Evolutionary conservation across 2,113 vertebrate genomes (phyloP).

Genomic region (Aix galericulata): DNA sequence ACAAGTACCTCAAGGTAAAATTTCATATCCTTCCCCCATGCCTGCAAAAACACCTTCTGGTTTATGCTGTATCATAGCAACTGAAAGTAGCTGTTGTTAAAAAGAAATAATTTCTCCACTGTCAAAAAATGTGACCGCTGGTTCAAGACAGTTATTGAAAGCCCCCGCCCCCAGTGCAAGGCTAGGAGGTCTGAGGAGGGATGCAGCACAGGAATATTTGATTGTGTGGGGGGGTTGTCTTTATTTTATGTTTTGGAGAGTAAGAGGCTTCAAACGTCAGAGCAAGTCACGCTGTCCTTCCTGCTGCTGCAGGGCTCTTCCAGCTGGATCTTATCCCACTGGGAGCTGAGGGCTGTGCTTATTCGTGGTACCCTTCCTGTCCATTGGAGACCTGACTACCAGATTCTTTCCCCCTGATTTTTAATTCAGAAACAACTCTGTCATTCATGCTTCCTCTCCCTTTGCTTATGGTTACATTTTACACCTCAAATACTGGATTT

Average conservation of each 20-base stretch:
- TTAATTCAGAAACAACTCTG: not conserved
- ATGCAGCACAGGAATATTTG: not conserved
- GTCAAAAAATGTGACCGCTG: not conserved
- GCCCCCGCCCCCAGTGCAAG: not conserved
- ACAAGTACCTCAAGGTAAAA: constrained; percentile 83
- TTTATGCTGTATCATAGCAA: not conserved
- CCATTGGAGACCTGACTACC: not conserved
- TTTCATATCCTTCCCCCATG: not conserved
- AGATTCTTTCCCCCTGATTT: not conserved
- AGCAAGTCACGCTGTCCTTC: not conserved
- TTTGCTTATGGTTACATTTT: not conserved
- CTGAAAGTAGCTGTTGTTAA: not conserved
- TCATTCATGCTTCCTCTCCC: not conserved
- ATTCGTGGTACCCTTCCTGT: not conserved
- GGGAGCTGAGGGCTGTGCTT: not conserved
- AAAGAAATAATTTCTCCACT: not conserved
- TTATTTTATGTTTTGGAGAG: not conserved
- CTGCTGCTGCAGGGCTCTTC: not conserved
- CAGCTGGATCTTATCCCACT: not conserved
- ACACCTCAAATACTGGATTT: not conserved
- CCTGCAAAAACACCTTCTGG: not conserved
- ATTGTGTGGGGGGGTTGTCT: not conserved
- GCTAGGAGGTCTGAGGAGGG: not conserved
- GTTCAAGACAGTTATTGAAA: not conserved
- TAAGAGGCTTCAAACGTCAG: not conserved